Evolutionary conservation across 2,113 vertebrate species (phyloP), one percentile per base, ranked within the genome.

Genomic region (Stegastes partitus): DNA sequence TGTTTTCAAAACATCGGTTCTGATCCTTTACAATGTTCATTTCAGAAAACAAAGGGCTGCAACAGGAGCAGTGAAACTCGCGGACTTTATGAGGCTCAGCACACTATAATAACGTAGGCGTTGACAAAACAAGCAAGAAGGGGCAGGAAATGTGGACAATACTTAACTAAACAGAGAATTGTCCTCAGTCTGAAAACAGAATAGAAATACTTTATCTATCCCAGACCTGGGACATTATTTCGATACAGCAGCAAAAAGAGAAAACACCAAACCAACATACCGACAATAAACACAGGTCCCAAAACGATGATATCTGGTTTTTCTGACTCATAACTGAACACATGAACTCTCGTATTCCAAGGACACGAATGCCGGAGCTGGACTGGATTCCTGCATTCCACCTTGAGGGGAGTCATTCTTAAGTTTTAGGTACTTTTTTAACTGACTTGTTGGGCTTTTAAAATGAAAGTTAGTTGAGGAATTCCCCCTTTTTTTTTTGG

Each of bases 111-210:
- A 62, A 67, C 7, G 73, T 65, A 31, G 64, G 49, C 68, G 62
- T 45, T 23, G 39, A 54, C 73, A 68, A 56, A 70, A 77, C 44
- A 37, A 50, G 3, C 64, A 42, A 1, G 39, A 50, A 59, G 42
- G 42, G 51, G 31, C 42, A 70, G 75, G 71, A 82, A 68, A 50
- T 12, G 50, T 58, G 37, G 74, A 81, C 71, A 55, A 72, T 63
- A 47, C 56, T 49, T 4, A 12, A 11, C 34, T 31, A 56, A 66
- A 76, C 59, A 79, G 0, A 63, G 25, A 70, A 51, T 11, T 45
- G 42, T 11, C 12, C 4, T 63, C 28, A 19, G 11, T 5, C 8
- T 0, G 0, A 28, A 50, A 44, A n/a, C n/a, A n/a, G n/a, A n/a
- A n/a, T n/a, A n/a, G n/a, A n/a, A n/a, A n/a, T n/a, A n/a, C n/a